These are phyloP conservation scores for Stichopus chloronotus DNA, from an alignment of 35 echinoderm and acorn worm species.

Conservation along the genomic window DNA sequence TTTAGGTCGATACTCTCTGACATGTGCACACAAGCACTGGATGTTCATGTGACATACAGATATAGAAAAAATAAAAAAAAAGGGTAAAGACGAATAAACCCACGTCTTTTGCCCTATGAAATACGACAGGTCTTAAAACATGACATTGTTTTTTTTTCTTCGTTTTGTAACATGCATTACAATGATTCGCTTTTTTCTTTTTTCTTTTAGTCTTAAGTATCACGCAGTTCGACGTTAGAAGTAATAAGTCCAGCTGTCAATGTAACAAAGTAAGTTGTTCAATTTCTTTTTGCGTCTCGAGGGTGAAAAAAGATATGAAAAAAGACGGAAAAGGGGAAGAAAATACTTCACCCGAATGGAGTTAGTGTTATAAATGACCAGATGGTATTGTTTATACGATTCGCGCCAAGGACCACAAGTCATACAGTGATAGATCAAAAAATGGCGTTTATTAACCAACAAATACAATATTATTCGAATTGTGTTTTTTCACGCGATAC, in stretches of 20 bases:
- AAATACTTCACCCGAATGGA: not conserved
- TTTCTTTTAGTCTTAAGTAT: too few relatives aligned
- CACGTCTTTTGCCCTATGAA: too few relatives aligned
- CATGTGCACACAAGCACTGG: not conserved
- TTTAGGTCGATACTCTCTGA: not conserved
- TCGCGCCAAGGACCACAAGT: not conserved
- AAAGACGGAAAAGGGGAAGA: too few relatives aligned
- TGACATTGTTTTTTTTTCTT: too few relatives aligned
- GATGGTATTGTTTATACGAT: conserved; percentile 20
- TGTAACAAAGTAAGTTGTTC: not conserved
- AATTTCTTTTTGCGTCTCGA: not conserved
- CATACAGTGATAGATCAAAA: conserved; percentile 18
- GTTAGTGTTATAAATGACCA: not conserved
- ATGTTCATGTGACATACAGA: too few relatives aligned
- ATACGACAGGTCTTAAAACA: too few relatives aligned
- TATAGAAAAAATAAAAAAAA: too few relatives aligned
- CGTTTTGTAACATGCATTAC: too few relatives aligned
- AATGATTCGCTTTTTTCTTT: too few relatives aligned
- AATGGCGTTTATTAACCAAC: conserved; percentile 24
- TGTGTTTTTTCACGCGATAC: not conserved
- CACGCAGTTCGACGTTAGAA: too few relatives aligned
- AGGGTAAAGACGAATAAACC: too few relatives aligned
- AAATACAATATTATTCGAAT: conserved; percentile 9
- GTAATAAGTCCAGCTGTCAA: not conserved
- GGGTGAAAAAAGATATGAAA: too few relatives aligned